Evolutionary conservation across 1,140 invertebrate genomes (phyloP).

Genomic region (Stegodyphus mimosarum): DNA sequence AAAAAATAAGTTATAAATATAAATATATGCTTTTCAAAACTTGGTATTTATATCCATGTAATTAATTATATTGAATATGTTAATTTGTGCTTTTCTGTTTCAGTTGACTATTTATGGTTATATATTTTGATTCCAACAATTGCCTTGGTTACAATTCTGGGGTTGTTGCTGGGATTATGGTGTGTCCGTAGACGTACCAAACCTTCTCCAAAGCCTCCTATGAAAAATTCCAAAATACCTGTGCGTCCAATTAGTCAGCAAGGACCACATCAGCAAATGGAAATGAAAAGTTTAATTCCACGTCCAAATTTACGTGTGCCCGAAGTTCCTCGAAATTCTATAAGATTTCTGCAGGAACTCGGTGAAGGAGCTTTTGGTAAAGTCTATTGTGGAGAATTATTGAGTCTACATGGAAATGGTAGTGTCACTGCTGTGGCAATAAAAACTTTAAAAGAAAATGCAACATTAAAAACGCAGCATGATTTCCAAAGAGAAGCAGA

Average conservation of each 20-base stretch:
- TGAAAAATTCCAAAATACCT: constrained; percentile 35
- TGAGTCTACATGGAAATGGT: constrained; percentile 49
- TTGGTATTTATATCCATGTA: too few species aligned
- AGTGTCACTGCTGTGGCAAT: constrained; percentile 80
- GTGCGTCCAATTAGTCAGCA: constrained; percentile 41
- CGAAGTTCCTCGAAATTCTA: constrained; percentile 78
- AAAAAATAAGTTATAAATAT: too few species aligned
- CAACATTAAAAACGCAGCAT: constrained; percentile 88
- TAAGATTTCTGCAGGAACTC: constrained; percentile 91
- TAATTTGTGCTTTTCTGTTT: constrained; percentile 14
- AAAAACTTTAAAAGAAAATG: constrained; percentile 94
- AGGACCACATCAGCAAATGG: constrained; percentile 69
- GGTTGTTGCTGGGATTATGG: constrained; percentile 70
- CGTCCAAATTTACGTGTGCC: constrained; percentile 69
- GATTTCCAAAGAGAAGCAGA: constrained; percentile 91
- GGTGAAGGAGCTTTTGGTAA: constrained; percentile 97
- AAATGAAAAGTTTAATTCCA: constrained; percentile 79
- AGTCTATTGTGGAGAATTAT: constrained; percentile 86
- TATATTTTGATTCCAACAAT: constrained; percentile 72
- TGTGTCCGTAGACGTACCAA: constrained; percentile 62
- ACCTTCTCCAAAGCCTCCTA: constrained; percentile 46
- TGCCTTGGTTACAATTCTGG: constrained; percentile 70
- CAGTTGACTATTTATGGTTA: constrained; percentile 69
- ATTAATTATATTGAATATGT: too few species aligned
- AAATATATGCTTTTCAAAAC: too few species aligned